A percentile compares a stretch with the other conserved stretches of the same genome.
Evolutionary conservation across 2,888 invertebrate species (phyloP).

Genomic region (Cerastis leucographa): DNA sequence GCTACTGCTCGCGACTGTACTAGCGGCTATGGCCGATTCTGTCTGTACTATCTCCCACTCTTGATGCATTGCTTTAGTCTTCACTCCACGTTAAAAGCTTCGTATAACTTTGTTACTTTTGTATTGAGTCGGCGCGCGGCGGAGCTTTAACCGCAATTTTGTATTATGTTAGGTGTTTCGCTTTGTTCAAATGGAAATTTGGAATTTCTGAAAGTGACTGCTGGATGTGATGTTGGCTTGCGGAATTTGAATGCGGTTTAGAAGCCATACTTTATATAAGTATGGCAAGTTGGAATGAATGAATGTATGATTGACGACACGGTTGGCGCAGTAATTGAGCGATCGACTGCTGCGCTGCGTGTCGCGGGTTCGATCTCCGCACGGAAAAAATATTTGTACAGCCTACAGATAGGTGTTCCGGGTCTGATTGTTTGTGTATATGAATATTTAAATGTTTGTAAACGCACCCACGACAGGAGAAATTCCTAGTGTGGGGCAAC

Average conservation of each 20-base stretch:
- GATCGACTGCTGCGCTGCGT: no score
- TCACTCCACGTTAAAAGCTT: conserved; percentile 54
- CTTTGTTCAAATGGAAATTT: conserved; percentile 53
- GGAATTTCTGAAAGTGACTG: conserved; percentile 30
- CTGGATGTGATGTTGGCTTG: conserved; percentile 7
- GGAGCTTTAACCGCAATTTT: conserved; percentile 46
- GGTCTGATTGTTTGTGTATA: no score
- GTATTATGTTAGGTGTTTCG: conserved; percentile 48
- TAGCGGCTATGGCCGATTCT: conserved; percentile 53
- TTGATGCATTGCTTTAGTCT: conserved; percentile 62
- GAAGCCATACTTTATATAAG: not conserved
- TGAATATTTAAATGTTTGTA: no score
- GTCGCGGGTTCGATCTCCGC: no score
- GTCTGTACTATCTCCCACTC: conserved; percentile 66
- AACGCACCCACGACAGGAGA: no score
- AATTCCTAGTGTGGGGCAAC: no score
- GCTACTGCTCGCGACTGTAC: conserved; percentile 16
- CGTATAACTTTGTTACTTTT: conserved; percentile 61
- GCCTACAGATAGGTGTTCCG: no score
- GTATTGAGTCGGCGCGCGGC: conserved; percentile 45
- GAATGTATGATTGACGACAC: no score
- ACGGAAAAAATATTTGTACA: no score
- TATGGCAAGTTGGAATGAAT: not conserved
- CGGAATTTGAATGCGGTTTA: conserved; percentile 6
- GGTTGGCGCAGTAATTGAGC: no score